phyloP scores from a whole-genome alignment of 2,113 vertebrate species.

The Oncorhynchus nerka region DNA sequence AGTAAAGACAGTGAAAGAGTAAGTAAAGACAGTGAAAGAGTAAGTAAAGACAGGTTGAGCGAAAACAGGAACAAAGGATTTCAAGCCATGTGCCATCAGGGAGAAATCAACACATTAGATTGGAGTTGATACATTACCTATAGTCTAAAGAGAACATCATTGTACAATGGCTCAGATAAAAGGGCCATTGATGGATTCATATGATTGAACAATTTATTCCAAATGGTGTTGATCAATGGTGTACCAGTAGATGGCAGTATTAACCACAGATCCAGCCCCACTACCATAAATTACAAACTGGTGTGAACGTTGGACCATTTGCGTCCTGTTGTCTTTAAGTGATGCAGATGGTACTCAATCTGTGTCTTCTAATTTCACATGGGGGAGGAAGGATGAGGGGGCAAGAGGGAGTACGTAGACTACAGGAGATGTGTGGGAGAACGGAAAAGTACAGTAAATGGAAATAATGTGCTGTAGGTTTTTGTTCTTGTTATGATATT shows the following conservation, averaged over 20 bases:
- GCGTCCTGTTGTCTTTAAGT: conserved; percentile 48
- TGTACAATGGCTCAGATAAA: too few relatives aligned
- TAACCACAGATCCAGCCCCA: conserved; percentile 28
- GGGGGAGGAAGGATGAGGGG: conserved; percentile 35
- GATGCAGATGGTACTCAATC: conserved; percentile 57
- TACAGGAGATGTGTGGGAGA: neutral
- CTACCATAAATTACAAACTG: conserved; percentile 2
- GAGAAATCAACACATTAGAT: conserved; percentile 18
- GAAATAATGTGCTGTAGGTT: neutral
- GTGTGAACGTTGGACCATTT: conserved; percentile 39
- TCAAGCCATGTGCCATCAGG: too few relatives aligned
- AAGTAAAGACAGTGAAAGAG: neutral
- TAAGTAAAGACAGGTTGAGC: neutral
- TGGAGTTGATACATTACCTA: conserved; percentile 36
- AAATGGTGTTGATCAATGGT: neutral
- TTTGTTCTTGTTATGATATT: neutral
- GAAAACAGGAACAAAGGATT: neutral
- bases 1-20: neutral
- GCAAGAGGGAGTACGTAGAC: neutral
- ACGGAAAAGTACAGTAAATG: conserved; percentile 9
- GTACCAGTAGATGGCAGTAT: conserved; percentile 67
- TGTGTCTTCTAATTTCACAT: conserved; percentile 41
- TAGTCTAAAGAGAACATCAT: too few relatives aligned
- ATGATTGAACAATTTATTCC: too few relatives aligned
- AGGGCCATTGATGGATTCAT: too few relatives aligned